These are phyloP conservation scores for Notospermus geniculatus DNA, from an alignment of 1,140 invertebrate species.

Conservation along the genomic window DNA sequence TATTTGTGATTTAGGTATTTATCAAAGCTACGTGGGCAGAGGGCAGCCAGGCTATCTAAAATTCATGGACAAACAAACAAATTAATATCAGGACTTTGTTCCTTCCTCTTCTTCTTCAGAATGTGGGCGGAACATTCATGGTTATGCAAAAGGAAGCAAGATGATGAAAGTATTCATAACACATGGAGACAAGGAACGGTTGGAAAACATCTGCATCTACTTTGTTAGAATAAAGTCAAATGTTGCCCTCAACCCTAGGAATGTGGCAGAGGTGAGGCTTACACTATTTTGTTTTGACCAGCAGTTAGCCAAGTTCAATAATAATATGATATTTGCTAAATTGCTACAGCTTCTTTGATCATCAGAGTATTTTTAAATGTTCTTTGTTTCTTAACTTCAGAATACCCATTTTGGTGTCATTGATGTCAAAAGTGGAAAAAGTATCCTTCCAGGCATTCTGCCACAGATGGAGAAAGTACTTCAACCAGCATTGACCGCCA, in stretches of 20 bases:
- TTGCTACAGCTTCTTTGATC: too few relatives aligned
- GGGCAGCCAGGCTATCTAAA: too few relatives aligned
- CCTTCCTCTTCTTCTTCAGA: slow-evolving; percentile 22
- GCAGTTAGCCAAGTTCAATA: too few relatives aligned
- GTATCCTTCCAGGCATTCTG: slow-evolving; percentile 34
- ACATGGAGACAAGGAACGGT: slow-evolving; percentile 31
- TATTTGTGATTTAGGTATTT: too few relatives aligned
- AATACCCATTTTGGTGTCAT: slow-evolving; percentile 33
- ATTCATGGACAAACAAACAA: too few relatives aligned
- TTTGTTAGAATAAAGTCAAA: slow-evolving; percentile 34
- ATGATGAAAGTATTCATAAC: slow-evolving; percentile 32
- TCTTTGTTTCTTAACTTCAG: slow-evolving; percentile 17
- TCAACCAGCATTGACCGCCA: slow-evolving; percentile 24
- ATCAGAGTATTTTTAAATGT: too few relatives aligned
- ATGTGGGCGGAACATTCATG: slow-evolving; percentile 28
- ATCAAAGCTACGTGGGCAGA: too few relatives aligned
- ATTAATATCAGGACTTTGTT: too few relatives aligned
- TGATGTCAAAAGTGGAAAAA: slow-evolving; percentile 22
- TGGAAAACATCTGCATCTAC: slow-evolving; percentile 33
- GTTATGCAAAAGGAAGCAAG: slow-evolving; percentile 27
- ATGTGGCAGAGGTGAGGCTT: slow-evolving; percentile 24
- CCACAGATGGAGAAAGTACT: slow-evolving; percentile 27
- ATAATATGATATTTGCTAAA: too few relatives aligned
- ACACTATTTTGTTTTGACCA: too few relatives aligned
- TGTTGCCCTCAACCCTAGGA: slow-evolving; percentile 27